phyloP scores from a whole-genome alignment of 2,888 invertebrate species.

The Nudaria mundana region DNA sequence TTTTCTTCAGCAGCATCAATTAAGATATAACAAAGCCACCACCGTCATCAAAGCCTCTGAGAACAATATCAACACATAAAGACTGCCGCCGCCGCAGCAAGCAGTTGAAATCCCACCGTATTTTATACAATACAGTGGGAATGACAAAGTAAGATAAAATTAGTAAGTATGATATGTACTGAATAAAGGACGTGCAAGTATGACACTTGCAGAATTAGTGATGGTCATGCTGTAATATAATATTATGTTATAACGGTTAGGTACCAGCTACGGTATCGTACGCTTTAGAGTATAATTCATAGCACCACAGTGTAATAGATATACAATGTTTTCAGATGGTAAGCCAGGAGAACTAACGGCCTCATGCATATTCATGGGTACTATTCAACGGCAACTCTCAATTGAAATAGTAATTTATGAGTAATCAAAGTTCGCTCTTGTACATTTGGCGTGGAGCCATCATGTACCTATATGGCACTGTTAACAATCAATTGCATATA shows the following conservation, averaged over 20 bases:
- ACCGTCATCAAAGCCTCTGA: not conserved
- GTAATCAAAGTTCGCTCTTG: constrained; percentile 2
- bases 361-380: constrained; percentile 6
- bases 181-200: constrained; percentile 24
- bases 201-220: constrained; percentile 19
- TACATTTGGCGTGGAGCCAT: not conserved
- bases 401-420: constrained; percentile 8
- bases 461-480: too few species aligned
- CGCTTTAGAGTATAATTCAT: not conserved
- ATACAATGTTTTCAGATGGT: constrained; percentile 4
- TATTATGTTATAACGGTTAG: constrained; percentile 19
- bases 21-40: not conserved
- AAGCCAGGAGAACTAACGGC: not conserved
- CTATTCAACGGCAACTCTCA: constrained; percentile 5
- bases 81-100: not conserved
- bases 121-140: not conserved
- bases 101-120: not conserved
- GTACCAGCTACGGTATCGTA: constrained; percentile 5
- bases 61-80: not conserved
- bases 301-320: not conserved
- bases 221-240: constrained; percentile 22
- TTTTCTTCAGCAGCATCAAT: not conserved
- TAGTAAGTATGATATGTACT: constrained; percentile 10
- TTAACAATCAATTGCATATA: too few species aligned
- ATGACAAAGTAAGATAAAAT: constrained; percentile 1